Evolutionary conservation across 2,797 vertebrate species (phyloP).

Genomic region (Falco naumanni): DNA sequence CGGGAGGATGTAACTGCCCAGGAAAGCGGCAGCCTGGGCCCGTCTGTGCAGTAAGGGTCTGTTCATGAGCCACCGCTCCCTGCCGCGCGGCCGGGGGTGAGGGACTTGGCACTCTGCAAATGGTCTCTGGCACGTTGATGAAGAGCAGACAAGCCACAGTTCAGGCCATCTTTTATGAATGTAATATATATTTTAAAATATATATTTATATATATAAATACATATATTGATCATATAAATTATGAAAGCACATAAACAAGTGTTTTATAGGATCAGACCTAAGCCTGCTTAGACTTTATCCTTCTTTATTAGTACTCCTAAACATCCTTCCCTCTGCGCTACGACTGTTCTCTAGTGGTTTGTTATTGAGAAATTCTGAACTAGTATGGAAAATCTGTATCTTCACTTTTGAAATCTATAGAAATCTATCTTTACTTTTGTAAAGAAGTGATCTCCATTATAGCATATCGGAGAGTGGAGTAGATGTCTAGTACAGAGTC

Average conservation of each 20-base stretch:
- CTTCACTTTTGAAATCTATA: neutral
- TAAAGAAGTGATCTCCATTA: neutral
- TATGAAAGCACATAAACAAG: neutral
- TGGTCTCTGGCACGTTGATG: fast-evolving
- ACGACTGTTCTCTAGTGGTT: neutral
- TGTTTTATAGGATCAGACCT: neutral
- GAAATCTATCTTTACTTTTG: neutral
- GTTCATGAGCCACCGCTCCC: neutral
- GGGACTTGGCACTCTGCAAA: fast-evolving
- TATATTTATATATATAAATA: too few relatives aligned
- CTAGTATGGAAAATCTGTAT: neutral
- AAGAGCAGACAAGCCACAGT: neutral
- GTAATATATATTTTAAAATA: neutral
- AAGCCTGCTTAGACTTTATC: neutral
- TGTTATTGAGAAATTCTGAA: neutral
- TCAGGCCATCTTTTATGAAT: neutral
- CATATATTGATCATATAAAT: too few relatives aligned
- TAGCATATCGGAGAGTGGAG: neutral
- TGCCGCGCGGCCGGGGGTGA: fast-evolving
- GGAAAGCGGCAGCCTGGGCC: neutral
- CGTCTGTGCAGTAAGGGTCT: neutral
- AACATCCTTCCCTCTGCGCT: neutral
- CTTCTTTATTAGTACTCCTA: neutral
- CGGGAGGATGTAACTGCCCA: neutral
- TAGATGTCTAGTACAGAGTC: neutral